These are phyloP conservation scores for Gavialis gangeticus DNA, from an alignment of 2,113 vertebrate species.

Conservation along the genomic window DNA sequence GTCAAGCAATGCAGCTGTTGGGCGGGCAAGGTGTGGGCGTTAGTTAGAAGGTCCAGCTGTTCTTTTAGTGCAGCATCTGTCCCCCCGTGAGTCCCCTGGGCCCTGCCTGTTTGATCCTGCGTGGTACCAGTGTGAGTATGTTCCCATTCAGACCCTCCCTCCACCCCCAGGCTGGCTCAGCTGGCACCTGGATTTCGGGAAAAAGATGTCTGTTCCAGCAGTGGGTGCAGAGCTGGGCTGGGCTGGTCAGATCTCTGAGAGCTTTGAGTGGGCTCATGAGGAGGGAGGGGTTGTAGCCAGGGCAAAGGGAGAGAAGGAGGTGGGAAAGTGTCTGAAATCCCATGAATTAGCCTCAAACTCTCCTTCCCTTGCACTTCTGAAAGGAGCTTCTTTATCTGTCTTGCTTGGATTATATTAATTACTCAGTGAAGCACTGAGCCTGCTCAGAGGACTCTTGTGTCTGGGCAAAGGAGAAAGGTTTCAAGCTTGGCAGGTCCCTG, in stretches of 20 bases:
- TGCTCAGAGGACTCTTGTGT: neutral
- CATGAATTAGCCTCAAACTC: constrained; percentile 20
- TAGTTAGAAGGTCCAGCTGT: constrained; percentile 56
- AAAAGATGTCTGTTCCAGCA: neutral
- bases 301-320: neutral
- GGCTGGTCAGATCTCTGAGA: neutral
- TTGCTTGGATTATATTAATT: constrained; percentile 59
- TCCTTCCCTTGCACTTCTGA: neutral
- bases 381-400: constrained; percentile 54
- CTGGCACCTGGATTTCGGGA: neutral
- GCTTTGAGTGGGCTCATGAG: neutral
- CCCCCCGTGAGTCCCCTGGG: neutral
- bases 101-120: neutral
- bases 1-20: neutral
- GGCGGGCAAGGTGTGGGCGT: constrained; percentile 51
- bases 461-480: neutral
- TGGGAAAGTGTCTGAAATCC: constrained; percentile 36
- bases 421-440: neutral
- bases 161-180: neutral
- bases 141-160: neutral
- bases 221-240: rapidly evolving
- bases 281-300: neutral
- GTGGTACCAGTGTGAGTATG: rapidly evolving
- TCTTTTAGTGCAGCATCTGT: rapidly evolving
- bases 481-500: neutral